These are phyloP conservation scores for Enteromius anoplus DNA, from an alignment of 2,797 vertebrate species.

Conservation along the genomic window DNA sequence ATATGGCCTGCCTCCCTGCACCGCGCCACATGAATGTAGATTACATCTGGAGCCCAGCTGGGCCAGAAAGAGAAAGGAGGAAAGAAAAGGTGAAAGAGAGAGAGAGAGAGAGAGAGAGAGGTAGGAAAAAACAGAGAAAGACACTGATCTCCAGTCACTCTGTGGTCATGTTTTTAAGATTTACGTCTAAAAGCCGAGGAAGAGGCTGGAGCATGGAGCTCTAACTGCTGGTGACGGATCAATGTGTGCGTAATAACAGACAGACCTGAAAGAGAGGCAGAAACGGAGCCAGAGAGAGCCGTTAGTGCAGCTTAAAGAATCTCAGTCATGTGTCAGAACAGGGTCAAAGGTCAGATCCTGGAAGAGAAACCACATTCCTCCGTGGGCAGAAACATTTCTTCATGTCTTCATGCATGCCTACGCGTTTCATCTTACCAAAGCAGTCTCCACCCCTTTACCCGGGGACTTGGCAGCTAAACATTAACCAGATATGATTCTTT, in stretches of 20 bases:
- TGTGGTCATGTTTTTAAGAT: conserved; percentile 51
- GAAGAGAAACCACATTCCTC: conserved; percentile 76
- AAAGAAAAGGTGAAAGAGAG: not conserved
- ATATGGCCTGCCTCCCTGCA: conserved; percentile 45
- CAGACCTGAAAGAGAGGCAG: not conserved
- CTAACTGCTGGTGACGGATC: conserved; percentile 19
- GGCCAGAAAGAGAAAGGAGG: conserved; percentile 52
- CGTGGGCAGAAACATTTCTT: conserved; percentile 72
- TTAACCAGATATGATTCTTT: conserved; percentile 64
- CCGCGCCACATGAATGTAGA: conserved; percentile 47
- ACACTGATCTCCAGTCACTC: conserved; percentile 47
- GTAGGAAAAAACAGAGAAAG: conserved; percentile 32
- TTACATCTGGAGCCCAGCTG: conserved; percentile 67
- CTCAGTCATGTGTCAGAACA: conserved; percentile 70
- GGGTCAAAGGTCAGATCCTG: conserved; percentile 76
- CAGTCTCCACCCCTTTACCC: conserved; percentile 48
- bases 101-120: conserved; percentile 3
- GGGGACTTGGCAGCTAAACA: conserved; percentile 62
- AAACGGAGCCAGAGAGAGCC: not conserved
- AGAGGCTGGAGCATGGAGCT: conserved; percentile 6
- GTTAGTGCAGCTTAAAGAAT: conserved; percentile 65
- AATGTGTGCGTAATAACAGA: conserved; percentile 30
- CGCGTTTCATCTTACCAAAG: conserved; percentile 57
- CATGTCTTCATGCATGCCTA: conserved; percentile 55
- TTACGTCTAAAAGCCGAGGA: conserved; percentile 13